Base-by-base conservation (phyloP, 1,140 invertebrate genomes). In the Heliconius congener region DNA sequence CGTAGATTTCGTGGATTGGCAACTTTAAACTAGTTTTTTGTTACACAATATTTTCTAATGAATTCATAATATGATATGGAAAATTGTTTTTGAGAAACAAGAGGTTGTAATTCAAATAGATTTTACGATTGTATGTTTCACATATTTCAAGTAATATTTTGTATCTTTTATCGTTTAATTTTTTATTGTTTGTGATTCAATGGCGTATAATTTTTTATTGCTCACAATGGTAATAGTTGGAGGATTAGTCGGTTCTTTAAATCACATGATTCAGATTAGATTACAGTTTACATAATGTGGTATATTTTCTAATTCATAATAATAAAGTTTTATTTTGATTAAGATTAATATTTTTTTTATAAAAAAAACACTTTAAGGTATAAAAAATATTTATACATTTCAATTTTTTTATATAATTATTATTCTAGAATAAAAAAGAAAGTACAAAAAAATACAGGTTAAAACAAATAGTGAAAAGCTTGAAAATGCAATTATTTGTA, bases 1-100 rank as follows among this genome's bases (percentile, higher is more conserved):
- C 27, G 60, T 30, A 30, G 23, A 66, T 66, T 66, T 30, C 3
- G 23, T 66, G 60, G 23, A 66, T 66, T 66, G 13, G 9, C 4
- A 30, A 30, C 23, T 66, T 66, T 66, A 30, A 16, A 66, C 60
- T 13, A 13, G 60, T 27, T 66, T 66, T 66, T 27, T 66, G 27
- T 66, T 66, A 66, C 60, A 66, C 60, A 66, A 66, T 27, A 66
- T 66, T 66, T 66, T 66, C 60, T 66, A 66, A 66, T 66, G 27
- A 66, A 66, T 66, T 66, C 60, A 66, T 66, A 52, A 66, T 46
- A 46, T 66, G 60, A 66, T 66, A 66, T 30, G 13, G 13, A 66
- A 66, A 66, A 66, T 30, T 66, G 27, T 66, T 66, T 66, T 66
- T 66, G 9, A 16, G 60, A 30, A 66, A 66, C 60, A 66, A 66